These are phyloP conservation scores for Caenorhabditis sinica DNA, from an alignment of 2,888 invertebrate species.

Conservation along the genomic window DNA sequence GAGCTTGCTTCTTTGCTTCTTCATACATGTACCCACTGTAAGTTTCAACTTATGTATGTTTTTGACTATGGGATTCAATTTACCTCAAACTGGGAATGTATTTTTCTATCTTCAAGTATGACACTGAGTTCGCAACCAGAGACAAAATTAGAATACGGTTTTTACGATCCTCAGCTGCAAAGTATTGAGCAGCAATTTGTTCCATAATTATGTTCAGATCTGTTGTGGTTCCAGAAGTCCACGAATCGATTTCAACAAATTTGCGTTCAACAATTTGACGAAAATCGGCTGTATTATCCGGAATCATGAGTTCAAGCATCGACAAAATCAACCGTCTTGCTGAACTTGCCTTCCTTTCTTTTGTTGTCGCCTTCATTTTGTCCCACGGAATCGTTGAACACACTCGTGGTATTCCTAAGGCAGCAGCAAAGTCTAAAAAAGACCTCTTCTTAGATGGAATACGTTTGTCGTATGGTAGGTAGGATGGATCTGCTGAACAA, in stretches of 20 bases:
- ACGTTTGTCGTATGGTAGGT: not conserved
- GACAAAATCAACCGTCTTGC: not conserved
- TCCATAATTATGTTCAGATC: not conserved
- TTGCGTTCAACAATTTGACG: not conserved
- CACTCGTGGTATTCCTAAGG: not conserved
- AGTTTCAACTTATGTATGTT: too few relatives aligned
- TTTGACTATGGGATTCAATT: not conserved
- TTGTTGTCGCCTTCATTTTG: not conserved
- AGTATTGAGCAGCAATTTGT: constrained; percentile 2
- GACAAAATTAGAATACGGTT: not conserved
- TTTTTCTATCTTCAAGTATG: constrained; percentile 5
- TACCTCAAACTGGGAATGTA: constrained; percentile 7
- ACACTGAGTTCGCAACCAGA: not conserved
- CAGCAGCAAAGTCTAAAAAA: not conserved
- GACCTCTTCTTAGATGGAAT: not conserved
- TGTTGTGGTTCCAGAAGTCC: not conserved
- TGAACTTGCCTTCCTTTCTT: not conserved
- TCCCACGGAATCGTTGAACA: not conserved
- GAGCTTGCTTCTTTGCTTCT: not conserved
- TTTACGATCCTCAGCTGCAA: not conserved
- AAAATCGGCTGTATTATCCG: not conserved
- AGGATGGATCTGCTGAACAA: too few relatives aligned
- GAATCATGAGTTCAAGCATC: not conserved
- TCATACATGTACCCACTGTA: constrained; percentile 9
- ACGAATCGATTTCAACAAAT: not conserved